A percentile compares a stretch with the other conserved stretches of the same genome.
Conservation (phyloP, 2,888 invertebrate genomes). For the Pristionchus arcanus region DNA sequence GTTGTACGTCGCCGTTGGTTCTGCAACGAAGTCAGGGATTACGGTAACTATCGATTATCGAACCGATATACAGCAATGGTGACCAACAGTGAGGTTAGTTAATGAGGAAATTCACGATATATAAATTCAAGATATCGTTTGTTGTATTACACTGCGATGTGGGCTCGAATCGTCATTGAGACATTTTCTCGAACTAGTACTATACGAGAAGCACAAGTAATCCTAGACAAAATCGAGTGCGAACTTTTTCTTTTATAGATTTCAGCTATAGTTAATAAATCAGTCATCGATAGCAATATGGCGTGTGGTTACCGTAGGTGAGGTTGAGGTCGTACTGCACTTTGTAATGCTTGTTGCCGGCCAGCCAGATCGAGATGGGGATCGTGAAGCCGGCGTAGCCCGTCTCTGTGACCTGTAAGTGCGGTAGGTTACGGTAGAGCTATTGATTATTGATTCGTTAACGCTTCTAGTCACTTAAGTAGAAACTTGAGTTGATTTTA, state of each 20-base stretch:
- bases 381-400: constrained; percentile 50
- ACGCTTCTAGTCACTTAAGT: too few species aligned
- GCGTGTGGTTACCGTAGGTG: neutral
- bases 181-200: too few species aligned
- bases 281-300: neutral
- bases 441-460: neutral
- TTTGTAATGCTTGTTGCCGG: neutral
- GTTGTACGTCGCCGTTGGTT: neutral
- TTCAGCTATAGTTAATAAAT: neutral
- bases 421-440: neutral
- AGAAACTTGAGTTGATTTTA: too few species aligned
- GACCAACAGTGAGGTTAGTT: too few species aligned
- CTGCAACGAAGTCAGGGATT: neutral
- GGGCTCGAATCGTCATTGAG: too few species aligned
- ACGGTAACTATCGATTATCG: neutral
- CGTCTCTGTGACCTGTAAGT: constrained; percentile 48
- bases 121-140: too few species aligned
- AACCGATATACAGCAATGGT: too few species aligned
- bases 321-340: constrained; percentile 46
- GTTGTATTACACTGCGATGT: too few species aligned
- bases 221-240: too few species aligned
- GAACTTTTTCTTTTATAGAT: too few species aligned
- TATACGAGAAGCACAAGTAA: too few species aligned
- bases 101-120: too few species aligned
- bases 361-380: constrained; percentile 2